Base-by-base conservation (phyloP, 2,888 invertebrate genomes). In the Zeuzera pyrina region DNA sequence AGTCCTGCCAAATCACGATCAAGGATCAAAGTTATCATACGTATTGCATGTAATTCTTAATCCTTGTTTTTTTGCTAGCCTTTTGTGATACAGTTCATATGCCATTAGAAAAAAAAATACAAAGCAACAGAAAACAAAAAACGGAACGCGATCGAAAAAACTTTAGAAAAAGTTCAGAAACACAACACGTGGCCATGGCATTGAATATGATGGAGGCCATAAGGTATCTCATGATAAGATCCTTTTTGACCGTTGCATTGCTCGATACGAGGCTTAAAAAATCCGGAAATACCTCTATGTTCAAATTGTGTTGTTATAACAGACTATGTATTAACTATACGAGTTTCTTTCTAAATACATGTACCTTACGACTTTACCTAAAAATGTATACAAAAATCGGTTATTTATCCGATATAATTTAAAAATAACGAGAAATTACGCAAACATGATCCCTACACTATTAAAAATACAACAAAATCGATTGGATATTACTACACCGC, bases 401-500 rank as follows among this genome's bases (percentile, higher is more conserved):
- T 12, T 6, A 12, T 25, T 4, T 7, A 25, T 10, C 8, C 8
- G 25, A 8, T 7, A 8, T 6, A 12, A 12, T 23, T 8, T 4
- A 23, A 23, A 23, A n/a, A 12, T 12, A 10, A 12, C 10, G 12
- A 4, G 12, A 3, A 12, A 25, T 25, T 12, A 12, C 12, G 12
- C 4, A n/a, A n/a, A n/a, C n/a, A n/a, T n/a, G n/a, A n/a, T n/a
- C n/a, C n/a, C n/a, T n/a, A n/a, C n/a, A n/a, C 8, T 25, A 12
- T 1, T 12, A 25, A 12, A 25, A 12, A 3, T 25, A 6, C 13
- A 34, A 38, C 39, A 60, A 70, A 68, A 69, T 67, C 71, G 64
- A 77, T 74, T 68, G 47, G 53, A 54, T 54, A 57, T 57, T 49
- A 59, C 51, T 39, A 30, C 42, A 56, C 55, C n/a, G 54, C 57